Evolutionary conservation across 2,797 vertebrate genomes (phyloP).

Genomic region (Crypturellus tataupa): DNA sequence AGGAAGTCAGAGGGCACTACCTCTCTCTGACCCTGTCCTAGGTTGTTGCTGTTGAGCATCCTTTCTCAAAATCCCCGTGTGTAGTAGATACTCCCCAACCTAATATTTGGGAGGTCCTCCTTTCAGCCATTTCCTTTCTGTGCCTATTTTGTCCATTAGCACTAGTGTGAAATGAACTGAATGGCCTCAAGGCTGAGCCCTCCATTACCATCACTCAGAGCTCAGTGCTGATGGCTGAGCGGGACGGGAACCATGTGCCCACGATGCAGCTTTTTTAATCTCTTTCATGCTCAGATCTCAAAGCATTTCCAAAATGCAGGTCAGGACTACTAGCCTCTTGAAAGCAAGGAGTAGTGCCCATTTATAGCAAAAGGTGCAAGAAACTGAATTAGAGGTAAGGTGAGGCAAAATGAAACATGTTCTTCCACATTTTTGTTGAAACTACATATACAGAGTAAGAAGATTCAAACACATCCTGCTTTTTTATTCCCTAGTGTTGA

Average conservation of each 20-base stretch:
- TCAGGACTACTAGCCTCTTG: not conserved
- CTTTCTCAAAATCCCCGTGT: not conserved
- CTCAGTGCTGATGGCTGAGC: not conserved
- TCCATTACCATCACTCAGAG: not conserved
- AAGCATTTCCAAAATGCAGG: not conserved
- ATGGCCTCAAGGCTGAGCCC: not conserved
- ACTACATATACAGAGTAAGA: not conserved
- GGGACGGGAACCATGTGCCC: not conserved
- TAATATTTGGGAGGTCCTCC: not conserved
- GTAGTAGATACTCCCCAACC: not conserved
- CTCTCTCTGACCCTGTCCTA: not conserved
- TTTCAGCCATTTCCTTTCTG: not conserved
- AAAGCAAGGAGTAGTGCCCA: not conserved
- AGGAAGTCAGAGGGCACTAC: not conserved
- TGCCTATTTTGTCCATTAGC: not conserved
- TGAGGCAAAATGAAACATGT: not conserved
- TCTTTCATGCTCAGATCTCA: not conserved
- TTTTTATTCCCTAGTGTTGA: not conserved
- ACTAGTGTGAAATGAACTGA: not conserved
- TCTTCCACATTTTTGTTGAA: not conserved
- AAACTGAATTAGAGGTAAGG: not conserved
- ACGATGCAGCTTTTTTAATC: not conserved
- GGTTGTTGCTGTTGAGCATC: not conserved
- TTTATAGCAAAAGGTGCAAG: not conserved
- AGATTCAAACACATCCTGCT: not conserved